Percentiles rank a stretch among this genome's conserved stretches.
These are phyloP conservation scores for Pharmacophagus antenor DNA, from an alignment of 2,888 invertebrate species.

Conservation along the genomic window DNA sequence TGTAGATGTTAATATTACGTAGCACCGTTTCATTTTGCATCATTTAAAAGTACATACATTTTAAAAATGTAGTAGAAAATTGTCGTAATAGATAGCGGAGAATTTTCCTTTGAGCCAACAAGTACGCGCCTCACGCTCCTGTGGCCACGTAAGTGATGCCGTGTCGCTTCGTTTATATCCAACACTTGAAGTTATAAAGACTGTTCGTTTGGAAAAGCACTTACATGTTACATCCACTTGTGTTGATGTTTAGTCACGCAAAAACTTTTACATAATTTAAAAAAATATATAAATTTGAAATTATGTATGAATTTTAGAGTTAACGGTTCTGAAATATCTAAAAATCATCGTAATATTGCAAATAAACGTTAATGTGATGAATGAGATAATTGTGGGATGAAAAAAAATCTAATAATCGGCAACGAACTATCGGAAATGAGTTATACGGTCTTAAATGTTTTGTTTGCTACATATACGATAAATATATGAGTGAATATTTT, in stretches of 20 bases:
- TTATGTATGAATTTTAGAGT: too few species aligned
- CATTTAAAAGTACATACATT: background rate
- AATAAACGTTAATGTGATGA: too few species aligned
- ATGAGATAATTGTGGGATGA: too few species aligned
- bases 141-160: constrained; percentile 23
- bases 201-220: constrained; percentile 29
- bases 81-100: constrained; percentile 12
- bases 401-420: too few species aligned
- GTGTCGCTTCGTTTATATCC: constrained; percentile 17
- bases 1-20: too few species aligned
- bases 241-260: background rate
- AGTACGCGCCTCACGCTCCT: constrained; percentile 16
- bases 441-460: too few species aligned
- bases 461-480: too few species aligned
- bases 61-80: constrained; percentile 15
- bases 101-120: constrained; percentile 23
- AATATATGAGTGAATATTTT: too few species aligned
- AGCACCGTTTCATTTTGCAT: background rate
- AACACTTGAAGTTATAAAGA: constrained; percentile 28
- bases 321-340: too few species aligned
- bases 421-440: too few species aligned
- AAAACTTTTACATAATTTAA: background rate
- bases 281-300: too few species aligned
- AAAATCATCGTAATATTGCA: too few species aligned
- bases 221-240: constrained; percentile 7